phyloP scores from a whole-genome alignment of 2,113 vertebrate genomes.

The Polypterus bichir region DNA sequence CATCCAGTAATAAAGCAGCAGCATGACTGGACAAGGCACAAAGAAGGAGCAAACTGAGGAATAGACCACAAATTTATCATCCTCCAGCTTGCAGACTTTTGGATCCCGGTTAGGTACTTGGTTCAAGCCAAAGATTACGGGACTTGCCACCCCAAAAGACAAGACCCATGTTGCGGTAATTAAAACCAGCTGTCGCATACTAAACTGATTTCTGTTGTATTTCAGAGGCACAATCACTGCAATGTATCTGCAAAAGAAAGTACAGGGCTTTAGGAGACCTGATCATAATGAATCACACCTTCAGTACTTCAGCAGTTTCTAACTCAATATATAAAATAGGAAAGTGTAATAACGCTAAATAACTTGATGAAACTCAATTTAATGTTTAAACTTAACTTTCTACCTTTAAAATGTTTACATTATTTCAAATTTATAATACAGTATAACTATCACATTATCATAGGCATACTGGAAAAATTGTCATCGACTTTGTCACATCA shows the following conservation, averaged over 20 bases:
- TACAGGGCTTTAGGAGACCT: no score
- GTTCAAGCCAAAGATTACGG: slow-evolving; percentile 52
- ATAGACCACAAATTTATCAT: slow-evolving; percentile 51
- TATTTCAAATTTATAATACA: no score
- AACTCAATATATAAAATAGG: no score
- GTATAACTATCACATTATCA: no score
- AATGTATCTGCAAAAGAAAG: slow-evolving; percentile 36
- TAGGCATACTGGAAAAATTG: no score
- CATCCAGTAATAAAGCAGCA: slow-evolving; percentile 53
- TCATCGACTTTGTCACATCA: no score
- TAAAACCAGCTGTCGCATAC: slow-evolving; percentile 43
- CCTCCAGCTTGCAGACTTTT: slow-evolving; percentile 43
- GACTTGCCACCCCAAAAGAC: slow-evolving; percentile 48
- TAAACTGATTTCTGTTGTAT: slow-evolving; percentile 58
- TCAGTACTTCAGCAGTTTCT: no score
- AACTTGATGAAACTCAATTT: no score
- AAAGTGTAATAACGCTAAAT: no score
- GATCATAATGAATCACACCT: no score
- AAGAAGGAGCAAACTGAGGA: slow-evolving; percentile 57
- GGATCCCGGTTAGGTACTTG: slow-evolving; percentile 38
- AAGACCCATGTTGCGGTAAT: slow-evolving; percentile 51
- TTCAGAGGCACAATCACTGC: slow-evolving; percentile 51
- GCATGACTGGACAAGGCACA: slow-evolving; percentile 53
- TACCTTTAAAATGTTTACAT: no score
- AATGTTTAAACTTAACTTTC: no score